Percentiles rank a stretch among this genome's conserved stretches.
These are phyloP conservation scores for Chloroceryle amazona DNA, from an alignment of 2,797 vertebrate species.

Conservation along the genomic window DNA sequence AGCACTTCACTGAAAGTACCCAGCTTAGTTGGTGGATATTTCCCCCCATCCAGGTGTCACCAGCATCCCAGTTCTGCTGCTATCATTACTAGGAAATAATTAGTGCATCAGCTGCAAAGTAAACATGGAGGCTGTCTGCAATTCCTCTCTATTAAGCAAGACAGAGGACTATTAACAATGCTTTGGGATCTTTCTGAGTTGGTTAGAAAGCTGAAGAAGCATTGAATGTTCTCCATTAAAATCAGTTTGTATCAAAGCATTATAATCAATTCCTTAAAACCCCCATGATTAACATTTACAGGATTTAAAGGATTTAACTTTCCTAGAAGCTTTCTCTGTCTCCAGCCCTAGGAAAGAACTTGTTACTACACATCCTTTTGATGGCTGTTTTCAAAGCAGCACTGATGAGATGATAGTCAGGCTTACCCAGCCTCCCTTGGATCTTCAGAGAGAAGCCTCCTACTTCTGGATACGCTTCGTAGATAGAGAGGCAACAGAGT, in stretches of 20 bases:
- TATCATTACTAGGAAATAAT: not conserved
- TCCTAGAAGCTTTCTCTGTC: not conserved
- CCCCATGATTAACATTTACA: not conserved
- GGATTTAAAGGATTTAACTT: not conserved
- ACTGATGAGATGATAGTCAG: not conserved
- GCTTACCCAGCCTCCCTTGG: not conserved
- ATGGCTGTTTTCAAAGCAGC: not conserved
- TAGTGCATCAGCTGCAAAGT: not conserved
- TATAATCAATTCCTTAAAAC: not conserved
- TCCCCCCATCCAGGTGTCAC: not conserved
- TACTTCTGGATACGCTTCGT: not conserved
- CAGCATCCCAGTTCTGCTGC: not conserved
- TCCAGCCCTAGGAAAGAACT: not conserved
- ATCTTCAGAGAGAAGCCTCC: not conserved
- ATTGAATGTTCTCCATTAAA: not conserved
- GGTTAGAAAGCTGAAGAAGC: not conserved
- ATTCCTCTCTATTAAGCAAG: not conserved
- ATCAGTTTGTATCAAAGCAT: not conserved
- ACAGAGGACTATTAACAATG: not conserved
- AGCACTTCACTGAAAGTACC: not conserved
- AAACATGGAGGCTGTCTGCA: not conserved
- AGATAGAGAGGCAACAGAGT: not conserved
- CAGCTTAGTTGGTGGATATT: fast-evolving
- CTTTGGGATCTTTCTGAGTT: not conserved
- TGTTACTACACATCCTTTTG: not conserved